These are phyloP conservation scores for Ephialtes manifestator DNA, from an alignment of 2,888 invertebrate genomes.

Conservation along the genomic window DNA sequence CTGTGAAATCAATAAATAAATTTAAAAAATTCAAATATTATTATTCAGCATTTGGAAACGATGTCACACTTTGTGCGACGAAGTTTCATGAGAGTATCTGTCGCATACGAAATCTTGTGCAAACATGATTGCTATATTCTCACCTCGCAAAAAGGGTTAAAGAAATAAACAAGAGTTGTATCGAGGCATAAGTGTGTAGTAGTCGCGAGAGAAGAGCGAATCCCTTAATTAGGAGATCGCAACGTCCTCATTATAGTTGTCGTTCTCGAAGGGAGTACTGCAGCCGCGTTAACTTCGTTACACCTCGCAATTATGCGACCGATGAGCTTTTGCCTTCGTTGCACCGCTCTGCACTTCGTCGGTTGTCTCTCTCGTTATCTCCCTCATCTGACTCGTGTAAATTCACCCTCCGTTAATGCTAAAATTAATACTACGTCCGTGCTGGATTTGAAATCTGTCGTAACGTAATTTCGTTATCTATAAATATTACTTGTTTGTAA, in stretches of 20 bases:
- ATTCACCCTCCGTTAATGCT: slow-evolving; percentile 36
- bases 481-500: neutral
- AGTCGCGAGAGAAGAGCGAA: slow-evolving; percentile 55
- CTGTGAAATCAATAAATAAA: no score
- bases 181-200: neutral
- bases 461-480: neutral
- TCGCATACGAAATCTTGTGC: neutral
- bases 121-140: neutral
- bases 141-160: neutral
- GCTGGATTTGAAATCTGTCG: neutral
- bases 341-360: slow-evolving; percentile 12
- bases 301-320: slow-evolving; percentile 75
- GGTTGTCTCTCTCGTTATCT: slow-evolving; percentile 1
- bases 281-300: slow-evolving; percentile 76
- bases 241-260: slow-evolving; percentile 77
- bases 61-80: neutral
- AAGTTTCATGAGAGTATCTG: no score
- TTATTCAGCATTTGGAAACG: no score
- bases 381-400: slow-evolving; percentile 16
- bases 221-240: slow-evolving; percentile 75
- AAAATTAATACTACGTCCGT: slow-evolving; percentile 38
- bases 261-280: slow-evolving; percentile 55
- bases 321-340: slow-evolving; percentile 50
- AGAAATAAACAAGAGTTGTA: neutral
- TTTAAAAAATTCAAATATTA: no score